Percentiles rank a stretch among this genome's conserved stretches.
Evolutionary conservation across 2,113 vertebrate species (phyloP).

Genomic region (Astur gentilis): DNA sequence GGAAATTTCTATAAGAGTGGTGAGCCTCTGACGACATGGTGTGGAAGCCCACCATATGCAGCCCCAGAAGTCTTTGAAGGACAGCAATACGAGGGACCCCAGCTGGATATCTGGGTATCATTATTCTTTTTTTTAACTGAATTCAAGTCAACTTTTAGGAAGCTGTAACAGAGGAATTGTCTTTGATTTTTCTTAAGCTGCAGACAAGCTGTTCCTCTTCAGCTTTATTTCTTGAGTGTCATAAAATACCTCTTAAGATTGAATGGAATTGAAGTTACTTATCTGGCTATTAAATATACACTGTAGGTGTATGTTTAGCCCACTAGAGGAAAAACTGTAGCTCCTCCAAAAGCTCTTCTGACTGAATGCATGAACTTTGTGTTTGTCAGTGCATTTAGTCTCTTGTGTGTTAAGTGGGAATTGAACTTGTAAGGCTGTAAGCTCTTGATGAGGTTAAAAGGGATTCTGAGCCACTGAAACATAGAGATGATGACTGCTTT

Average conservation of each 20-base stretch:
- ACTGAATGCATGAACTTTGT: background rate
- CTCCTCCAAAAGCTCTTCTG: background rate
- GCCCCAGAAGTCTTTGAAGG: slow-evolving; percentile 98
- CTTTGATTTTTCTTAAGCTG: background rate
- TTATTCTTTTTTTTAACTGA: background rate
- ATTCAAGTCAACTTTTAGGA: background rate
- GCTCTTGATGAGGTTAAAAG: background rate
- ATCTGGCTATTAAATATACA: background rate
- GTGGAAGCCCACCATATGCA: slow-evolving; percentile 95
- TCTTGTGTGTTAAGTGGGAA: background rate
- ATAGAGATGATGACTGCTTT: background rate
- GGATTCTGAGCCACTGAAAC: background rate
- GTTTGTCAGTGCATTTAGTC: background rate
- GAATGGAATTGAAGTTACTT: background rate
- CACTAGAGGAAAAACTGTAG: background rate
- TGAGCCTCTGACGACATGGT: slow-evolving; percentile 93
- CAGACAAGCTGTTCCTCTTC: background rate
- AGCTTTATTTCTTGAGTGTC: background rate
- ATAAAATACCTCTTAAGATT: background rate
- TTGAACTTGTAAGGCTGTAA: background rate
- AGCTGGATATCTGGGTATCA: slow-evolving; percentile 97
- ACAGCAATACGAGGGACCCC: slow-evolving; percentile 96
- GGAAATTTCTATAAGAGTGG: slow-evolving; percentile 97
- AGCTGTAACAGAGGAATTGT: background rate
- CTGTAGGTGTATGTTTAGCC: background rate